phyloP scores from a whole-genome alignment of 2,797 vertebrate genomes.

The Enteromius trimaculatus region DNA sequence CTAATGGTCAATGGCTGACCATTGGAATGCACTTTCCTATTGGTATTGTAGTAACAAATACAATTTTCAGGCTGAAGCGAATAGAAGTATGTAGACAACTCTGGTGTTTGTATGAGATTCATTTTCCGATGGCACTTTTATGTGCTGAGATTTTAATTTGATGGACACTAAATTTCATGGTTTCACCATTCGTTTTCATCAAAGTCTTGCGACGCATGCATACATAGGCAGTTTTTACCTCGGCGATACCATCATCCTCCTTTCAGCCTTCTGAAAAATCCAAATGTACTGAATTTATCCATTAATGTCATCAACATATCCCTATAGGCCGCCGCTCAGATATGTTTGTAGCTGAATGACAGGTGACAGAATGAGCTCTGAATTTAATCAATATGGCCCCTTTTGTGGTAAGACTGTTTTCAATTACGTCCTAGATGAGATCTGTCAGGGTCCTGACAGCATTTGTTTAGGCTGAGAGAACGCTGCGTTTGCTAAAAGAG shows the following conservation, averaged over 20 bases:
- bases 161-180: slow-evolving; percentile 4
- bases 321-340: not conserved
- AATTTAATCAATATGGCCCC: slow-evolving; percentile 36
- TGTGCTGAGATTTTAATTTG: not conserved
- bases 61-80: not conserved
- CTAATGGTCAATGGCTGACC: not conserved
- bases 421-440: slow-evolving; percentile 35
- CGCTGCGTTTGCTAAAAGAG: not conserved
- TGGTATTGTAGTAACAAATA: not conserved
- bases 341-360: slow-evolving; percentile 35
- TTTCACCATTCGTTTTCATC: slow-evolving; percentile 25
- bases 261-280: not conserved
- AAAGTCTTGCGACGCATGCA: not conserved
- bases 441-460: slow-evolving; percentile 37
- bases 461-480: slow-evolving; percentile 31
- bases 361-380: slow-evolving; percentile 14
- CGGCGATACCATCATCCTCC: not conserved
- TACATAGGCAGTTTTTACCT: not conserved
- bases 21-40: not conserved
- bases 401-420: slow-evolving; percentile 24
- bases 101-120: slow-evolving; percentile 7
- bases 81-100: not conserved
- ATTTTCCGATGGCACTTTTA: slow-evolving; percentile 1
- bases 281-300: not conserved
- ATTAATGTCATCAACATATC: slow-evolving; percentile 26